Conservation (phyloP, 2,113 vertebrate genomes). For the Macroglossus sobrinus region DNA sequence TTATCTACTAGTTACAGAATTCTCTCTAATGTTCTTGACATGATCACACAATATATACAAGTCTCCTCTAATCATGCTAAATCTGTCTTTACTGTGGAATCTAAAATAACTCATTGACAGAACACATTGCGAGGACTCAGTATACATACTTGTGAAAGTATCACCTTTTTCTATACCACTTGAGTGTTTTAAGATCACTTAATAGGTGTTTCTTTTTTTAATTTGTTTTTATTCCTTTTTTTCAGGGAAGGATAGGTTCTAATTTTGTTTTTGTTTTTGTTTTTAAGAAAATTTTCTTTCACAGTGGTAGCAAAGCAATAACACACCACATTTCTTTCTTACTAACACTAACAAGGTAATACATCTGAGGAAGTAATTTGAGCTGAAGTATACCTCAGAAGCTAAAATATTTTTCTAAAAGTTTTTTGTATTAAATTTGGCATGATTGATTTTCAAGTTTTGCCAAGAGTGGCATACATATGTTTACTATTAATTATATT, state of each 20-base stretch:
- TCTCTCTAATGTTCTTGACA: background rate
- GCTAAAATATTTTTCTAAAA: background rate
- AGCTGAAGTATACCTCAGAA: background rate
- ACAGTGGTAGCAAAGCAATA: background rate
- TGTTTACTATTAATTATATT: background rate
- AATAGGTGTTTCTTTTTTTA: background rate
- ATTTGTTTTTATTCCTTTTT: background rate
- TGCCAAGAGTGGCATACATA: background rate
- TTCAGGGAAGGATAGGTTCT: background rate
- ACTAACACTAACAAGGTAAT: background rate
- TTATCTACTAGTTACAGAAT: background rate
- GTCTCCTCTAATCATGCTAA: background rate
- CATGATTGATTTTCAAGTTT: slow-evolving; percentile 1
- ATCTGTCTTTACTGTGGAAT: background rate
- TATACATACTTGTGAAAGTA: background rate
- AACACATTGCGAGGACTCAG: background rate
- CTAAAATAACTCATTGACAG: background rate
- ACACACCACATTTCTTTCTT: background rate
- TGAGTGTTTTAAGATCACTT: background rate
- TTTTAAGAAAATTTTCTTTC: slow-evolving; percentile 9
- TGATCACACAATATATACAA: background rate
- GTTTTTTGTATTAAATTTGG: background rate
- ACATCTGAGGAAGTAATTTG: background rate
- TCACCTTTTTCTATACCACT: background rate
- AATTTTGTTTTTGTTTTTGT: background rate